phyloP scores from a whole-genome alignment of 2,113 vertebrate species.

The Echinops telfairi region DNA sequence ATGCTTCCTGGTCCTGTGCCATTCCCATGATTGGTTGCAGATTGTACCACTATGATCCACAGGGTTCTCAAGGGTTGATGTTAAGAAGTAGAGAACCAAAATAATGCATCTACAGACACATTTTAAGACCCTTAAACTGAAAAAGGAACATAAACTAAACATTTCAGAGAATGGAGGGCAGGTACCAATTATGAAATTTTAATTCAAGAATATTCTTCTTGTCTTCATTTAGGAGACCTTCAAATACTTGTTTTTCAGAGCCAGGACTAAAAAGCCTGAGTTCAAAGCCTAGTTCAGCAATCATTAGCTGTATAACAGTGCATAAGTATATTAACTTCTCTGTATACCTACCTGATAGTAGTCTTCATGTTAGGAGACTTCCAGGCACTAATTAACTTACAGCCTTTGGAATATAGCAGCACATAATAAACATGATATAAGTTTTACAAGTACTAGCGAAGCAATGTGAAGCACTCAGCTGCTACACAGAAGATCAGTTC shows the following conservation, averaged over 20 bases:
- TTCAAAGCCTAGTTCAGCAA: neutral
- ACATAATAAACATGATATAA: neutral
- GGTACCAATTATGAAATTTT: neutral
- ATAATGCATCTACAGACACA: neutral
- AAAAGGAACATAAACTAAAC: neutral
- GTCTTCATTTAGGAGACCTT: neutral
- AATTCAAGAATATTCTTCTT: neutral
- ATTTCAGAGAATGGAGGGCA: neutral
- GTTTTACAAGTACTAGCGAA: neutral
- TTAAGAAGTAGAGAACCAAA: neutral
- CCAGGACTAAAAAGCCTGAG: neutral
- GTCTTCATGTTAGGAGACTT: neutral
- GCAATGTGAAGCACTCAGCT: too few relatives aligned
- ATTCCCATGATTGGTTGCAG: neutral
- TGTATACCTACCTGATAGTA: neutral
- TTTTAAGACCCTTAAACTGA: neutral
- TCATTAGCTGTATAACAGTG: neutral
- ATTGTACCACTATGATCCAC: neutral
- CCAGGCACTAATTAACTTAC: neutral
- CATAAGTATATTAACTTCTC: neutral
- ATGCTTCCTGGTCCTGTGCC: too few relatives aligned
- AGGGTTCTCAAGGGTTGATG: neutral
- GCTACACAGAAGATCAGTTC: neutral
- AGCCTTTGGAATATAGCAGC: neutral
- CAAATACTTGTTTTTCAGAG: neutral